Base-by-base conservation (phyloP, 1,140 invertebrate species). In the Acromyrmex echinatior region DNA sequence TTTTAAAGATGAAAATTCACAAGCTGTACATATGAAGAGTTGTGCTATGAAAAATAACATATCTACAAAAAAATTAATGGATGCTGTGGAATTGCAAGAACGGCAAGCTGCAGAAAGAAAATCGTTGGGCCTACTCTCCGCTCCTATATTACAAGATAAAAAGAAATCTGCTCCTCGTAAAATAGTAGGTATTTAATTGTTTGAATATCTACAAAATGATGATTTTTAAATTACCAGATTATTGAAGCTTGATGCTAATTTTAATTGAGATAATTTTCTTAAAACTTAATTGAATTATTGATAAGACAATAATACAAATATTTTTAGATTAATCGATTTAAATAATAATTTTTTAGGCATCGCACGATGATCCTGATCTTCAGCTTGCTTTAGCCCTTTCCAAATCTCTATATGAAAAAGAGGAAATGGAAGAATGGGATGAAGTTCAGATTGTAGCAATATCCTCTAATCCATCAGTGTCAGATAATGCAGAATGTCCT, bases 371-470 rank as follows among this genome's bases (percentile, higher is more conserved):
- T 92, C 80, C 92, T 16, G 93, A 96, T 85, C 82, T 96, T 9
- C 92, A 96, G 66, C 92, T 96, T 74, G 96, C 94, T 21, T 84
- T 96, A 66, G 96, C 95, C 21, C 90, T 96, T 80, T 96, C 96
- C 21, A 93, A 94, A 86, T 96, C 96, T 9, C 89, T 96, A 16
- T 94, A 96, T 39, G 95, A 96, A 90, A 93, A 93, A 49, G 89
- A 96, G 63, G 87, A 95, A 87, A 86, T 92, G 14, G 91, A 94
- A 56, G 78, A 94, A 81, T 88, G 94, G 66, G 86, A 94, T 77
- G 93, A 95, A 87, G 87, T 87, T 73, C 92, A 94, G 45, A 70
- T 78, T 49, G 81, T 93, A 74, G 88, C 90, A 65, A 80, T 91
- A 74, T 71, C 89, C 73, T 66, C 76, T 76, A 76, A 88, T 80